phyloP scores from a whole-genome alignment of 2,888 invertebrate species.

The Drosophila koepferae region DNA sequence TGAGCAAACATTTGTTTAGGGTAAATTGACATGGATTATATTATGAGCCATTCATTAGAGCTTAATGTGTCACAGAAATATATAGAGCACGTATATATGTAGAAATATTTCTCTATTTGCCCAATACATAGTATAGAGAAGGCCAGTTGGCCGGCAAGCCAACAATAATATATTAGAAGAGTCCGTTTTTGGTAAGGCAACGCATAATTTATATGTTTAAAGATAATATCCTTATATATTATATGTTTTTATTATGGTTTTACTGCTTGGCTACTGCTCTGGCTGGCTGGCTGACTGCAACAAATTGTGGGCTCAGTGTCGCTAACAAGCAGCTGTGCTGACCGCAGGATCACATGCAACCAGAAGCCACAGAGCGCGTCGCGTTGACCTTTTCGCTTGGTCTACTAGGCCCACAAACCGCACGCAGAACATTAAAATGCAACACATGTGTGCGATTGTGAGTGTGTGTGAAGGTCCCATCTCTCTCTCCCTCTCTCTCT shows the following conservation, averaged over 20 bases:
- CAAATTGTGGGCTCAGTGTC: slow-evolving; percentile 43
- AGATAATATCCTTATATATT: slow-evolving; percentile 24
- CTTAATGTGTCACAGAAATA: neutral
- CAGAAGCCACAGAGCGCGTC: slow-evolving; percentile 54
- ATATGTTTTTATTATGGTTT: slow-evolving; percentile 44
- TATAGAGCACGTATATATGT: neutral
- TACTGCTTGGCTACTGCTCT: slow-evolving; percentile 20
- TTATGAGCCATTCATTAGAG: neutral
- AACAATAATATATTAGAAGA: neutral
- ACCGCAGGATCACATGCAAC: slow-evolving; percentile 58
- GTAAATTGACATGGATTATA: neutral
- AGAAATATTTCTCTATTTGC: neutral
- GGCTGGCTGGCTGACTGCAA: slow-evolving; percentile 16
- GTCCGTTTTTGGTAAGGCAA: neutral
- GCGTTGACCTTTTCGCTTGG: slow-evolving; percentile 66
- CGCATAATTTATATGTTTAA: slow-evolving; percentile 24
- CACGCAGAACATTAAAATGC: slow-evolving; percentile 66
- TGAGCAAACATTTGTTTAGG: slow-evolving; percentile 3
- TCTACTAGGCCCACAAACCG: slow-evolving; percentile 40
- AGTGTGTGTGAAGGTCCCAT: slow-evolving; percentile 4
- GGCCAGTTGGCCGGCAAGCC: neutral
- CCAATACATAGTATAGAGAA: neutral
- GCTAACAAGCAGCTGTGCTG: slow-evolving; percentile 59
- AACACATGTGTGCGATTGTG: slow-evolving; percentile 13
- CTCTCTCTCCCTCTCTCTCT: too few species aligned